These are phyloP conservation scores for Aphaenogaster floridana DNA, from an alignment of 1,140 invertebrate genomes.

Conservation along the genomic window DNA sequence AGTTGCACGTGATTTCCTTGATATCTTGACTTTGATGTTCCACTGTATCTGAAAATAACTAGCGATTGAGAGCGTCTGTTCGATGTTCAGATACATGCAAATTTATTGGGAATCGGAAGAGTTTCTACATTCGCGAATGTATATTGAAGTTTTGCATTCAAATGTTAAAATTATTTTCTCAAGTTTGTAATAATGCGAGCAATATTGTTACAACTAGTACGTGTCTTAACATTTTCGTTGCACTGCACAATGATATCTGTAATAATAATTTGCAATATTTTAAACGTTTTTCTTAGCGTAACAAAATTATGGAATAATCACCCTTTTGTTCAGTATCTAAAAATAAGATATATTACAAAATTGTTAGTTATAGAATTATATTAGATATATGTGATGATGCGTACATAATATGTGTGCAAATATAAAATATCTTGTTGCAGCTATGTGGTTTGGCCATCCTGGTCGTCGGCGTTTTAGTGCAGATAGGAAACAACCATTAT, in stretches of 20 bases:
- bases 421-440: conserved; percentile 83
- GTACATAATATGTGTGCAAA: neutral
- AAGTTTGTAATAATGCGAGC: neutral
- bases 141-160: conserved; percentile 6
- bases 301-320: neutral
- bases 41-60: neutral
- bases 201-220: neutral
- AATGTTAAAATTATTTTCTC: neutral
- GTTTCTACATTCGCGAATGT: neutral
- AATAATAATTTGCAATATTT: conserved; percentile 16
- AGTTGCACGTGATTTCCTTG: neutral
- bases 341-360: neutral
- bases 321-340: neutral
- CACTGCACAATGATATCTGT: neutral
- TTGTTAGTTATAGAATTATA: neutral
- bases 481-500: conserved; percentile 86
- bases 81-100: neutral
- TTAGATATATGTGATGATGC: neutral
- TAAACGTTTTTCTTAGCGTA: neutral
- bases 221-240: neutral
- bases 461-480: conserved; percentile 88
- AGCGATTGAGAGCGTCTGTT: no score
- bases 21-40: neutral
- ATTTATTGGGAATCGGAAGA: neutral
- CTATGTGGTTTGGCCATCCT: conserved; percentile 89